Base-by-base conservation (phyloP, 92 coral and sea anemone species). In the Phenganax marumi region DNA sequence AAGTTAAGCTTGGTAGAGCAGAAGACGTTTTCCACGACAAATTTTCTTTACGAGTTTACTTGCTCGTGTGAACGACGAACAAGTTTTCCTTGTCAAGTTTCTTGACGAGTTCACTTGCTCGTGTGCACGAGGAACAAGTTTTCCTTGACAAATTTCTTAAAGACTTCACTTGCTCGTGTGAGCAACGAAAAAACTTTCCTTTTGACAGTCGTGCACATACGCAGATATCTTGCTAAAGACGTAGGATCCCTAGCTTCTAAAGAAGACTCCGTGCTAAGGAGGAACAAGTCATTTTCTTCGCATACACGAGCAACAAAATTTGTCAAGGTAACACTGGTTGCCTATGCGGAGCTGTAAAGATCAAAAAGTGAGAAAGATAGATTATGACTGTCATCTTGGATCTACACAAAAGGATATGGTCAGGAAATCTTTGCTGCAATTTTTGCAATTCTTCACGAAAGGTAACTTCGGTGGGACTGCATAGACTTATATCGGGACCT, bases 361-460 rank as follows among this genome's bases (percentile, higher is more conserved):
- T 33, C 43, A 33, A 2, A 2, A 33, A 33, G 43, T 33, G 5
- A 5, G 43, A 33, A 2, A 33, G 5, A 33, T 33, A 33, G 43
- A 33, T 33, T 2, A 68, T 68, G 51, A 16, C 2, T 3, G 73
- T 10, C 16, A 22, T 18, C 8, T 68, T 0, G 17, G n/a, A 8
- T 68, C 0, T 12, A 14, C 0, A 50, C 33, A 46, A 91, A 93
- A 91, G 97, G 96, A 93, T 93, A 93, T 93, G 97, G 89, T 95
- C 89, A 68, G 98, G 98, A 89, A 92, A 95, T 65, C 91, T 97
- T 77, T 90, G 89, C 61, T 92, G 93, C 7, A 95, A 90, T 84
- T 92, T 95, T 85, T 89, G 90, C 62, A 95, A 75, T 81, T 95
- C 98, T 13, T 97, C 89, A 49, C 97, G 95, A 75, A 95, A 95